Conservation (phyloP, 2,888 invertebrate species). For the Dichetophora obliterata region DNA sequence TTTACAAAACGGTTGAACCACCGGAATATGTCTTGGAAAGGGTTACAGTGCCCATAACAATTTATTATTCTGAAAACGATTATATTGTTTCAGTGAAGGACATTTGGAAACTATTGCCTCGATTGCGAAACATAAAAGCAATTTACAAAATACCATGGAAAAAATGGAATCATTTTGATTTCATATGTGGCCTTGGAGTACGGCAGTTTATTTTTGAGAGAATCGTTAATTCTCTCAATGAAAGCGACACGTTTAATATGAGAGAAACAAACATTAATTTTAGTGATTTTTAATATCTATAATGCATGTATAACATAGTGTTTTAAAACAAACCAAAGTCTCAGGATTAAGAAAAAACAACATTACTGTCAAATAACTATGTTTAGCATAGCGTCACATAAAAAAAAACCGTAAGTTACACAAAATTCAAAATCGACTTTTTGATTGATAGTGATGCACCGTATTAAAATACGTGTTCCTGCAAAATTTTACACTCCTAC, state of each 20-base stretch:
- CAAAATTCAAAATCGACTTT: too few relatives aligned
- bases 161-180: slow-evolving; percentile 67
- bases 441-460: too few relatives aligned
- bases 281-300: neutral
- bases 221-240: slow-evolving; percentile 61
- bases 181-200: slow-evolving; percentile 66
- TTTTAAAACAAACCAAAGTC: neutral
- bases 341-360: slow-evolving; percentile 5
- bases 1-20: slow-evolving; percentile 62
- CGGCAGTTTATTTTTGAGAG: slow-evolving; percentile 66
- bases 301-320: neutral
- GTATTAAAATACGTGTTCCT: too few relatives aligned
- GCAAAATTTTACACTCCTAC: too few relatives aligned
- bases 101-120: slow-evolving; percentile 60
- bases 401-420: too few relatives aligned
- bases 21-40: slow-evolving; percentile 64
- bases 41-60: slow-evolving; percentile 61
- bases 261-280: neutral
- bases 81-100: slow-evolving; percentile 67
- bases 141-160: slow-evolving; percentile 66
- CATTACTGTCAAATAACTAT: too few relatives aligned
- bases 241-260: slow-evolving; percentile 57
- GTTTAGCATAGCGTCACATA: too few relatives aligned
- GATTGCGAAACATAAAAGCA: slow-evolving; percentile 59
- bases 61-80: slow-evolving; percentile 66